Evolutionary conservation across 2,113 vertebrate genomes (phyloP).

Genomic region (Pomatorhinus ruficollis): DNA sequence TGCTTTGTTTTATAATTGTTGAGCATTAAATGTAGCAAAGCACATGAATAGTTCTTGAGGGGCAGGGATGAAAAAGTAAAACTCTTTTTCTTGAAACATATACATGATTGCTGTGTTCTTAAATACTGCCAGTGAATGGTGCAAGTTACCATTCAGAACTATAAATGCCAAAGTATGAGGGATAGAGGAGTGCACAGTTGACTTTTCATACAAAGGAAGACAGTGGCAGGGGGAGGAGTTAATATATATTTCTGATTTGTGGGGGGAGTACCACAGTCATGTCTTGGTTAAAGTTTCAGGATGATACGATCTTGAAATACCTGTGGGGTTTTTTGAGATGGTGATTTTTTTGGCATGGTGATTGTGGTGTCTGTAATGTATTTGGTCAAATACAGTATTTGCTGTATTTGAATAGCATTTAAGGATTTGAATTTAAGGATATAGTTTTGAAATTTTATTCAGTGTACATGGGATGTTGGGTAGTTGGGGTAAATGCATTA

Average conservation of each 20-base stretch:
- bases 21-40: background rate
- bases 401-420: background rate
- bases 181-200: background rate
- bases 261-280: background rate
- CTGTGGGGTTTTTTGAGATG: background rate
- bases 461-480: rapidly evolving
- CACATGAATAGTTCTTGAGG: background rate
- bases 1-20: background rate
- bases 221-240: background rate
- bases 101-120: rapidly evolving
- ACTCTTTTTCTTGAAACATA: background rate
- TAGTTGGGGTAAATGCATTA: background rate
- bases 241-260: background rate
- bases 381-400: background rate
- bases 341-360: background rate
- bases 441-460: background rate
- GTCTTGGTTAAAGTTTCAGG: background rate
- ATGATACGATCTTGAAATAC: background rate
- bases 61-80: background rate
- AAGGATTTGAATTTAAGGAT: background rate
- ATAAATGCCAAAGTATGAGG: background rate
- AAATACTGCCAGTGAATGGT: background rate
- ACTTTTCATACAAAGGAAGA: background rate
- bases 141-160: background rate
- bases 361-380: background rate